A percentile compares a stretch with the other conserved stretches of the same genome.
These are phyloP conservation scores for Sebastes itinus DNA, from an alignment of 2,797 vertebrate genomes.

Conservation along the genomic window DNA sequence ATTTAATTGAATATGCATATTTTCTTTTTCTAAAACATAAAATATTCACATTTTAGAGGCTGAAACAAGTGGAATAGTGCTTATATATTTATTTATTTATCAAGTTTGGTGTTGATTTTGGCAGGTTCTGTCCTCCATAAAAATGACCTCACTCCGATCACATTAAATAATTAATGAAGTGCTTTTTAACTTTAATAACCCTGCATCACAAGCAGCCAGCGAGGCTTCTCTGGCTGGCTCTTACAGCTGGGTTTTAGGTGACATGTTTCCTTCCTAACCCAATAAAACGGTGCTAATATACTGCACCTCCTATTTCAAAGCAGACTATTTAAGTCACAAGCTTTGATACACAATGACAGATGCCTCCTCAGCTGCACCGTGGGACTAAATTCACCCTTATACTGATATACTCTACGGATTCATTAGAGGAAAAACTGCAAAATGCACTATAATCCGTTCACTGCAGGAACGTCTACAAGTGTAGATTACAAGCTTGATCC, in stretches of 20 bases:
- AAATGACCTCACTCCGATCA: background rate
- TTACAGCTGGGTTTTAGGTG: background rate
- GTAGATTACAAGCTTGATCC: slow-evolving; percentile 1
- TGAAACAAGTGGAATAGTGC: background rate
- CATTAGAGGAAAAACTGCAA: background rate
- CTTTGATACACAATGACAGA: background rate
- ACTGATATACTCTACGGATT: no score
- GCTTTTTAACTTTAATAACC: background rate
- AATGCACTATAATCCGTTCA: background rate
- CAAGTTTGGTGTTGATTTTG: no score
- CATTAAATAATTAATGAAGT: background rate
- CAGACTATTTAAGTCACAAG: slow-evolving; percentile 26
- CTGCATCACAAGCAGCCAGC: background rate
- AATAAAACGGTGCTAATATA: slow-evolving; percentile 13
- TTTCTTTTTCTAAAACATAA: no score
- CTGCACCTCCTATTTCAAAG: slow-evolving; percentile 37
- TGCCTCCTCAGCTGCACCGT: background rate
- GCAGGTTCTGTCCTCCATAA: background rate
- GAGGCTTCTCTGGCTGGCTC: background rate
- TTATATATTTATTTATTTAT: no score
- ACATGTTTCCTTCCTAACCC: slow-evolving; percentile 8
- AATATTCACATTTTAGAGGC: background rate
- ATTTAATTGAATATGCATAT: no score
- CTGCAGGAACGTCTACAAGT: background rate
- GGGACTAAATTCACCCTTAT: background rate